Base-by-base conservation (phyloP, 2,888 invertebrate genomes). In the Melipona bicolor region DNA sequence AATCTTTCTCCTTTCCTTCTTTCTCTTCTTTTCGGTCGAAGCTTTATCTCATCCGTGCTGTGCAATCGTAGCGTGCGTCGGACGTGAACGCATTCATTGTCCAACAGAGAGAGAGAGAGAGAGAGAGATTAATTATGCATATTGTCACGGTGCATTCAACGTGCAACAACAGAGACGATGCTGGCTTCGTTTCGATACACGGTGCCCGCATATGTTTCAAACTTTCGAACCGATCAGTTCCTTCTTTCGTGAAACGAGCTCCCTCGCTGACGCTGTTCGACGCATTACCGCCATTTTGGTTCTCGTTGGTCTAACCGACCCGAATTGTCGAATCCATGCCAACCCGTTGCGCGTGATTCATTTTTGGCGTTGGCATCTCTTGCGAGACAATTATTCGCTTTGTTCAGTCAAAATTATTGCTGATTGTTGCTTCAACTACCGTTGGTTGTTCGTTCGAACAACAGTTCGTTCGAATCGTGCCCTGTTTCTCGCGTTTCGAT, bases 251-350 rank as follows among this genome's bases (percentile, higher is more conserved):
- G 32, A 36, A 36, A 74, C 32, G 13, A 6, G 4, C 17, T 67
- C 71, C 15, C 52, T 67, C 4, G 24, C 27, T 4, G 27, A 17
- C 54, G 11, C 27, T 67, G 67, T 3, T 2, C n/a, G 6, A 61
- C 15, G 56, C 6, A 36, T 21, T 56, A 49, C 86, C 86, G 81
- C 87, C 87, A 87, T 87, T 87, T 87, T 87, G 87, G 87, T 83
- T 54, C 86, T 49, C 75, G 21, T 50, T 27, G 21, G 70, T 36
- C 72, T 32, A 15, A 56, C 43, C 61, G n/a, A 13, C 65, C 65
- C 15, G 50, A 83, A 78, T 65, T 75, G 17, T 67, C 19, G 27
- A 36, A n/a, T 13, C 27, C 15, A 21, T 15, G 15, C 4, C 17
- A 15, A 17, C n/a, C 2, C 6, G 4, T 3, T 19, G 19, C 9